Conservation (phyloP, 2,888 invertebrate genomes). For the Ochlodes sylvanus region DNA sequence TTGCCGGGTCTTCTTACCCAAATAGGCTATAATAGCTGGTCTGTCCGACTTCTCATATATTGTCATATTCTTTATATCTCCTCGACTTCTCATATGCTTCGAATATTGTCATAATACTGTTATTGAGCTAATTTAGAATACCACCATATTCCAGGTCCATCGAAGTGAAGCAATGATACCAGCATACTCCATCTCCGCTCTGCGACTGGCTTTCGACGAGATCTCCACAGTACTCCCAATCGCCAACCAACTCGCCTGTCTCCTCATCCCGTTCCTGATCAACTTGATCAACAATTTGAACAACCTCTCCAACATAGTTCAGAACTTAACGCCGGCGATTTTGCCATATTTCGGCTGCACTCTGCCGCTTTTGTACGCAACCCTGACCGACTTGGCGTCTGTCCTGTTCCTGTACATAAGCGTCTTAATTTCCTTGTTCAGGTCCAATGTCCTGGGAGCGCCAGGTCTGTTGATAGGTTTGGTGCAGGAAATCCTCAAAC, state of each 20-base stretch:
- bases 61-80: no score
- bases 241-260: slow-evolving; percentile 72
- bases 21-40: no score
- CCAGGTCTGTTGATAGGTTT: slow-evolving; percentile 67
- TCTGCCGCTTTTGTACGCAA: slow-evolving; percentile 70
- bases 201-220: slow-evolving; percentile 75
- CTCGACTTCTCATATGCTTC: no score
- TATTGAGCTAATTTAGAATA: no score
- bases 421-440: slow-evolving; percentile 71
- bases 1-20: no score
- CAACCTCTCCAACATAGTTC: slow-evolving; percentile 75
- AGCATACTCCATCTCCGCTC: slow-evolving; percentile 72
- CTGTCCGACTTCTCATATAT: no score
- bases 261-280: slow-evolving; percentile 72
- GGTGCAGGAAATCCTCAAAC: slow-evolving; percentile 65
- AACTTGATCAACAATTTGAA: slow-evolving; percentile 77
- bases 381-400: slow-evolving; percentile 74
- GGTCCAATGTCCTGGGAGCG: slow-evolving; percentile 72
- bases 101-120: no score
- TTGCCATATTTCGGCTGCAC: slow-evolving; percentile 78
- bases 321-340: slow-evolving; percentile 74
- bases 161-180: slow-evolving; percentile 74
- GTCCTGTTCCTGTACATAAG: slow-evolving; percentile 76
- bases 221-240: slow-evolving; percentile 71
- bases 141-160: slow-evolving; percentile 56